phyloP scores from a whole-genome alignment of 2,113 vertebrate genomes.

The Emydocephalus ijimae region DNA sequence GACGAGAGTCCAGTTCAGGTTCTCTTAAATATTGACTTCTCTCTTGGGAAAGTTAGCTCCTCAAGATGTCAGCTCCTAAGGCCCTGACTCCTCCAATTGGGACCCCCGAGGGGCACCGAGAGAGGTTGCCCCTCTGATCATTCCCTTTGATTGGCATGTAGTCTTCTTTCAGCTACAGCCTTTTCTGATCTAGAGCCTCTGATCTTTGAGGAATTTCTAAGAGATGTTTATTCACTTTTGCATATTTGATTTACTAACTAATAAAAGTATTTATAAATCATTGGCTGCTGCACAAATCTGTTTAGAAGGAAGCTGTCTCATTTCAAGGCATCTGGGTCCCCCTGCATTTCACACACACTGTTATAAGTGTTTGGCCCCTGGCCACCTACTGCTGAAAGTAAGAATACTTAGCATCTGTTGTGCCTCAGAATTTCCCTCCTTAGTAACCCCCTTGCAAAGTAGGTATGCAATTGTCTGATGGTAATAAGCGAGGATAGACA shows the following conservation, averaged over 20 bases:
- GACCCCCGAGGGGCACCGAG: neutral
- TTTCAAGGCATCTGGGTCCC: neutral
- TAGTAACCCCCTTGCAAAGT: neutral
- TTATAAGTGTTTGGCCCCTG: neutral
- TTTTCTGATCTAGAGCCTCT: conserved; percentile 35
- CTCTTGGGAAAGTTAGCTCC: no score
- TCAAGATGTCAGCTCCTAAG: neutral
- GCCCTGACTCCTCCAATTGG: neutral
- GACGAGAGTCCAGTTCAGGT: no score
- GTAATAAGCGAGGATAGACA: neutral
- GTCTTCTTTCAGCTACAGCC: neutral
- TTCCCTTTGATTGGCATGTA: neutral
- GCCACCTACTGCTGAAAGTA: no score
- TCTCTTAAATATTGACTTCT: neutral
- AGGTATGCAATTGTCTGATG: neutral
- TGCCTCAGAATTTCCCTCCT: neutral
- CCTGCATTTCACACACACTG: no score
- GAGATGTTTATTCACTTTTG: neutral
- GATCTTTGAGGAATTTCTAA: neutral
- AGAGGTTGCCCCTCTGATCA: neutral
- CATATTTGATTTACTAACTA: neutral
- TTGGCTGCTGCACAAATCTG: neutral
- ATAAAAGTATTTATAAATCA: conserved; percentile 11
- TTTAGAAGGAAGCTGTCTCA: neutral
- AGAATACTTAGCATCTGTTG: no score